Base-by-base conservation (phyloP, 2,113 vertebrate species). In the Gopherus flavomarginatus region DNA sequence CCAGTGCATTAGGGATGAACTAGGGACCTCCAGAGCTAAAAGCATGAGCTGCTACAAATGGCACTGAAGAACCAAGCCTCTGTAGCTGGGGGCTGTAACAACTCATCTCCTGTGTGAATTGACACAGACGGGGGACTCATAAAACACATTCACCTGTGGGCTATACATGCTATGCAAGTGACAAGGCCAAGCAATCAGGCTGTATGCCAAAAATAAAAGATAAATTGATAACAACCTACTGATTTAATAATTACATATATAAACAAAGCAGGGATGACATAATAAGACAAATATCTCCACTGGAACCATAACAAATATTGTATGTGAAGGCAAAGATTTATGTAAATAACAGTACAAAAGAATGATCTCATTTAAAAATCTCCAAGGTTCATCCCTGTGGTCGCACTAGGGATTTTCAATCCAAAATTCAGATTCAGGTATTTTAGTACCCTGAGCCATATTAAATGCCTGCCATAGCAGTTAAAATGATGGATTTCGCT, bases 401-500 rank as follows among this genome's bases (percentile, higher is more conserved):
- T 62, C 35, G 26, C 29, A 62, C 59, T 62, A 31, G 59, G 31
- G 59, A 16, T 62, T 29, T 62, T 29, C 13, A 29, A 27, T 69
- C 85, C 24, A 90, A 56, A 77, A 44, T 44, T 69, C 79, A 83
- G 26, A 44, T 44, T 69, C 79, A 83, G 26, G 21, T 72, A 88
- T 56, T 89, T 85, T 83, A 21, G 49, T 81, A 0, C 0, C 62
- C 91, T 0, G 2, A 2, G 80, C n/a, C 11, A 2, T 49, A 19
- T 92, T 59, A 92, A 93, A 59, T n/a, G 92, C 77, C 80, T 82
- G 83, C 83, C 94, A 44, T 4, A 62, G 86, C 12, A 57, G 26
- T 92, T 93, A 26, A 50, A 50, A 56, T 62, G 9, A 84, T 35
- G 85, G 17, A 11, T 38, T 92, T 90, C 84, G 44, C 17, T 78